Base-by-base conservation (phyloP, 2,888 invertebrate genomes). In the Rhyacophila evoluta region DNA sequence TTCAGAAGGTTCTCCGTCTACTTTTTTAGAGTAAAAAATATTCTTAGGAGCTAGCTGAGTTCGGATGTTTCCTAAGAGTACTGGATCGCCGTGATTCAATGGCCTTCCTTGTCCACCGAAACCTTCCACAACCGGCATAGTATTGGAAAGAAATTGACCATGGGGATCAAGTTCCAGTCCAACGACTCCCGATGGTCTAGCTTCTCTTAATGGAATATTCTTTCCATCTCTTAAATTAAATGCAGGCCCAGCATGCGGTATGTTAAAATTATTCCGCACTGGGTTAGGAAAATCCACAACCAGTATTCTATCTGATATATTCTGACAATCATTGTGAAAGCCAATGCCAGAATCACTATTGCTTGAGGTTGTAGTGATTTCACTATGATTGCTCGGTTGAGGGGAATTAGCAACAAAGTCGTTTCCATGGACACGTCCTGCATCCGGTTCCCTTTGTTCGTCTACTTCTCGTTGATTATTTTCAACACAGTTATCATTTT, bases 301-400 rank as follows among this genome's bases (percentile, higher is more conserved):
- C 36, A 95, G 86, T 84, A 95, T 95, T 79, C 95, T 89, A 85
- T 95, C 96, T 0, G 95, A 95, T 74, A 95, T 93, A 84, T 95
- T 95, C 8, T 94, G 93, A 84, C 94, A 94, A 84, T 97, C 97
- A 84, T 97, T 97, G 82, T 96, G 93, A 84, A 97, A 97, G 0
- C 98, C 98, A 80, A 98, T 97, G 0, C 98, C 98, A 1, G 97
- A 98, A 86, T 98, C 98, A 77, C 97, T 97, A 86, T 97, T 98
- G 83, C 97, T 97, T 0, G 97, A 97, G 19, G 95, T 95, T 0
- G 94, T 94, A 0, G 94, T 94, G 6, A 94, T 91, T 83, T 94
- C 95, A 84, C 95, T 95, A 81, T 94, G 93, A 84, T 93, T 94
- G 85, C 95, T 96, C 0, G 95, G 96, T 83, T 96, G 96, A 0